A percentile compares a stretch with the other conserved stretches of the same genome.
Evolutionary conservation across 2,888 invertebrate genomes (phyloP).

Genomic region (Epistrophe grossulariae): DNA sequence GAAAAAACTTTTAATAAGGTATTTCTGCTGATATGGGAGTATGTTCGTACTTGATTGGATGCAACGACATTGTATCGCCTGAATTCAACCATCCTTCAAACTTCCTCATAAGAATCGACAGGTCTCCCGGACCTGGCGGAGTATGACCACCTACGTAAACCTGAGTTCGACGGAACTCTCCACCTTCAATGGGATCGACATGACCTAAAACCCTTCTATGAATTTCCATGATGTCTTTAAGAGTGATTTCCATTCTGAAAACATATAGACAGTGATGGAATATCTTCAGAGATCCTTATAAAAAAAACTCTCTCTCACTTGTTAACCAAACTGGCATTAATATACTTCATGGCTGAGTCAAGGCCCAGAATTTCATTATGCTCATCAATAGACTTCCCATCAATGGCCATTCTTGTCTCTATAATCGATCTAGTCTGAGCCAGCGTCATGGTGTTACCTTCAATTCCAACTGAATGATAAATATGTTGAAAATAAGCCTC

Average conservation of each 20-base stretch:
- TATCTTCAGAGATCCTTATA: neutral
- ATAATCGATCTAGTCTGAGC: conserved; percentile 95
- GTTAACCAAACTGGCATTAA: conserved; percentile 91
- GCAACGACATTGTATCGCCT: conserved; percentile 92
- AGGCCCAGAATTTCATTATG: conserved; percentile 98
- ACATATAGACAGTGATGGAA: neutral
- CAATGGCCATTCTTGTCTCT: conserved; percentile 94
- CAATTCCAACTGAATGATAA: conserved; percentile 98
- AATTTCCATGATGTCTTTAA: conserved; percentile 95
- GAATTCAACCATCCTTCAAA: conserved; percentile 97
- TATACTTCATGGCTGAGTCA: conserved; percentile 97
- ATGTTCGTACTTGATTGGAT: conserved; percentile 90
- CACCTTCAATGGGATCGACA: conserved; percentile 96
- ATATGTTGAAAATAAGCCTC: conserved; percentile 98
- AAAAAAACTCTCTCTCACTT: conserved; percentile 81
- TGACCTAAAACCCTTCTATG: conserved; percentile 96
- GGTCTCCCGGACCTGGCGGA: conserved; percentile 94
- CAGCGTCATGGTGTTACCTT: conserved; percentile 98
- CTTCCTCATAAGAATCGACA: conserved; percentile 92
- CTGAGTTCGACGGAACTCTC: conserved; percentile 93
- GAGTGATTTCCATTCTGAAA: conserved; percentile 89
- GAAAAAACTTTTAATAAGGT: conserved; percentile 45
- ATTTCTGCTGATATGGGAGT: neutral
- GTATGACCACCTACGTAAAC: conserved; percentile 98
- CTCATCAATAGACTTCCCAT: conserved; percentile 96